Conservation (phyloP, 2,797 vertebrate genomes). For the Masticophis lateralis region DNA sequence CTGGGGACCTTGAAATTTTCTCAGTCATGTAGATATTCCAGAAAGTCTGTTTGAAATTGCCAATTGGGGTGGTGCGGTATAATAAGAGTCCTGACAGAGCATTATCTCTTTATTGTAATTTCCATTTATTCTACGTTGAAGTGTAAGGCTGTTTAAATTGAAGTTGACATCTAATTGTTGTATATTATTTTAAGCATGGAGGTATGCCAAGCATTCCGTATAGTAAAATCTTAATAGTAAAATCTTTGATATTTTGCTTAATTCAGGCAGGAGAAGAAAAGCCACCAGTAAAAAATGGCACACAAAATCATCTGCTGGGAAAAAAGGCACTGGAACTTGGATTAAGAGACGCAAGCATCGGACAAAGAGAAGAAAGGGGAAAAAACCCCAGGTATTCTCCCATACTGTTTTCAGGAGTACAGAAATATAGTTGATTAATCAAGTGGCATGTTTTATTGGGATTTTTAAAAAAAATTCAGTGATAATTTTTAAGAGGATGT, state of each 20-base stretch:
- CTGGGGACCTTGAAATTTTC: background rate
- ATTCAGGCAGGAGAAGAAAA: conserved; percentile 80
- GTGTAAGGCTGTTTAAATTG: background rate
- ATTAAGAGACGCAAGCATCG: conserved; percentile 73
- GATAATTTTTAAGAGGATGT: background rate
- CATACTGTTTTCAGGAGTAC: conserved; percentile 23
- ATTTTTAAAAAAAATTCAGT: background rate
- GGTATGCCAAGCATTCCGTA: background rate
- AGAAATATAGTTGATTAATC: background rate
- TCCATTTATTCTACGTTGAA: background rate
- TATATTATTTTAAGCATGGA: background rate
- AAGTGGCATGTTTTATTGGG: background rate
- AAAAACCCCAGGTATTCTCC: conserved; percentile 56
- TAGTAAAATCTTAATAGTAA: background rate
- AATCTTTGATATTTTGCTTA: conserved; percentile 3
- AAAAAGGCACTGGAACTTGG: conserved; percentile 64
- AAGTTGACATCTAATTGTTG: background rate
- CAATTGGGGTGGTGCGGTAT: background rate
- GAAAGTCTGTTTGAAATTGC: background rate
- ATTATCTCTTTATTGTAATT: background rate
- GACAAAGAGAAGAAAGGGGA: conserved; percentile 75
- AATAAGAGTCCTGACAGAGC: background rate
- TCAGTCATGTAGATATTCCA: background rate
- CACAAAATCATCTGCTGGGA: conserved; percentile 57
- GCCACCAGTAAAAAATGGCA: conserved; percentile 61